These are phyloP conservation scores for Sebastes miniatus DNA, from an alignment of 2,797 vertebrate genomes.

Conservation along the genomic window DNA sequence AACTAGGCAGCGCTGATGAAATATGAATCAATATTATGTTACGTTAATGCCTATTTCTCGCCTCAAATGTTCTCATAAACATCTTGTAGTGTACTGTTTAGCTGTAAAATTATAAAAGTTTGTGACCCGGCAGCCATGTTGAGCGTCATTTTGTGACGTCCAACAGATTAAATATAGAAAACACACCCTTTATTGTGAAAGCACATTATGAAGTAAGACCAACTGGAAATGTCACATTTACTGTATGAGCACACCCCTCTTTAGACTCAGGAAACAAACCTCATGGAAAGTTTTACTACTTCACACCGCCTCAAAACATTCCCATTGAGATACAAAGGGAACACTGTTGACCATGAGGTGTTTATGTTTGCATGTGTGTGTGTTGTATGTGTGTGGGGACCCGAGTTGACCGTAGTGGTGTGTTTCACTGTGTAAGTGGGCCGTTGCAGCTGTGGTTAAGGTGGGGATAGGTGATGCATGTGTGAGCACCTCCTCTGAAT, in stretches of 20 bases:
- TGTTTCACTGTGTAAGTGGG: not conserved
- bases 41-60: fast-evolving
- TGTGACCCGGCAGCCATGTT: no score
- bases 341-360: not conserved
- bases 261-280: not conserved
- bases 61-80: fast-evolving
- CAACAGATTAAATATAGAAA: not conserved
- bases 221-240: not conserved
- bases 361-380: not conserved
- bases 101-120: no score
- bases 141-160: not conserved
- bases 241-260: not conserved
- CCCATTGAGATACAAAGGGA: not conserved
- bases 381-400: not conserved
- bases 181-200: not conserved
- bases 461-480: not conserved
- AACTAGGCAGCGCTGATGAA: no score
- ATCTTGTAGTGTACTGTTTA: no score
- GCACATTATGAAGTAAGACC: not conserved
- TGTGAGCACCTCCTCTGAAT: not conserved
- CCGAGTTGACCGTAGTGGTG: not conserved
- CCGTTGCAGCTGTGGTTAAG: not conserved
- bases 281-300: slow-evolving; percentile 17
- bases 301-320: not conserved
- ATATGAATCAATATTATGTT: no score